Evolutionary conservation across 2,113 vertebrate species (phyloP), one percentile per base, ranked within the genome.

Genomic region (Amblyopsis rosae): DNA sequence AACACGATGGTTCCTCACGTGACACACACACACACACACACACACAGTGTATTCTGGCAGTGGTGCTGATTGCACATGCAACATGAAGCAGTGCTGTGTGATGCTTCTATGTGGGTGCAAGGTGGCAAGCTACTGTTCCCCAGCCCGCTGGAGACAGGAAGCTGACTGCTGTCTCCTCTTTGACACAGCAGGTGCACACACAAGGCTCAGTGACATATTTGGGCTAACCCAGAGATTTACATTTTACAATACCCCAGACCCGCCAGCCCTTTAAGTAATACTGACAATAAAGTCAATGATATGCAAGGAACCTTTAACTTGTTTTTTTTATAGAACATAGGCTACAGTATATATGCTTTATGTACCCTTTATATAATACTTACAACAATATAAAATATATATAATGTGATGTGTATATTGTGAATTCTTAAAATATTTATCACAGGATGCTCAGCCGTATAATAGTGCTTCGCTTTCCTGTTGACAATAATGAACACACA

Each of bases 181-280:
- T 16, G 10, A 63, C 58, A 63, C 15, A 83, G 80, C 87, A 89
- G 87, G 87, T 86, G 86, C 86, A 72, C n/a, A 77, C 75, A 86
- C 84, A 60, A 76, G 72, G 58, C 70, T 89, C 83, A 87, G 86
- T 86, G 76, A 79, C 80, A 82, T 82, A 85, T 87, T 89, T 87
- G 87, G 87, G 46, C 62, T 51, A 1, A 56, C 54, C 68, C 65
- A 82, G 72, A 63, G 73, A 77, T 83, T 48, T 41, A 57, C 72
- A 11, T 53, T 55, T 61, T 62, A 49, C 70, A 16, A 26, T 26
- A 26, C 26, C 26, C 26, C 26, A 26, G 26, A 26, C 26, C 26
- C 2, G 2, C 26, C 26, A 26, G 26, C 26, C 35, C 35, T 41
- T 41, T 41, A 41, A 41, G 35, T 41, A 41, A 41, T 41, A 41